These are phyloP conservation scores for Dryobates pubescens DNA, from an alignment of 2,797 vertebrate genomes.

Conservation along the genomic window DNA sequence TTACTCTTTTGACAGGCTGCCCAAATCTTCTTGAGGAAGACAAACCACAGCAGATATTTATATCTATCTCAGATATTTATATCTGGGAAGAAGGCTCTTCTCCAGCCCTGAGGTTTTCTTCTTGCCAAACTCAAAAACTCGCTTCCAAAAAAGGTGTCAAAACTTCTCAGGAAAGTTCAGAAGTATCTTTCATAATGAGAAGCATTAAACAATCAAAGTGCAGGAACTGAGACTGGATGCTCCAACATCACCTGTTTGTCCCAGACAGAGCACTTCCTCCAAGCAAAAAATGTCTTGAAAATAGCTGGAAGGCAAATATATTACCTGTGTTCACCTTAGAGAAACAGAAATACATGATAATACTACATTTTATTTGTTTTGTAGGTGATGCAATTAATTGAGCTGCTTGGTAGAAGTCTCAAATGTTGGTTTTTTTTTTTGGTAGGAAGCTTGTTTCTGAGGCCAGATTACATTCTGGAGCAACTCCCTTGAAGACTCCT, in stretches of 20 bases:
- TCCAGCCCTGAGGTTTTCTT: background rate
- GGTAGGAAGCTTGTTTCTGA: background rate
- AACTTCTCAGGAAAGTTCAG: background rate
- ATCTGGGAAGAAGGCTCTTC: conserved; percentile 37
- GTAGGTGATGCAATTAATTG: background rate
- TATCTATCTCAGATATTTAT: conserved; percentile 51
- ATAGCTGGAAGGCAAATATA: background rate
- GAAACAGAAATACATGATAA: background rate
- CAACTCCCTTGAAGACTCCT: background rate
- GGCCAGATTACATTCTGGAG: background rate
- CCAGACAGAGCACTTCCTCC: background rate
- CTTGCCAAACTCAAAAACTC: background rate
- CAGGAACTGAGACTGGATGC: background rate
- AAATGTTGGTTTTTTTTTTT: background rate
- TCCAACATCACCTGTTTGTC: background rate
- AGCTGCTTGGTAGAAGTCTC: background rate
- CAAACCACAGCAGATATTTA: conserved; percentile 42
- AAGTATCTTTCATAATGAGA: background rate
- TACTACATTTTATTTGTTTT: background rate
- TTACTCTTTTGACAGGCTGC: conserved; percentile 10
- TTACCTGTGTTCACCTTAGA: background rate
- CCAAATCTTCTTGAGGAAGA: conserved; percentile 39
- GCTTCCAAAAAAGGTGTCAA: conserved; percentile 32
- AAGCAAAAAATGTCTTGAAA: background rate
- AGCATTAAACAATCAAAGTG: background rate